A percentile compares a stretch with the other conserved stretches of the same genome.
These are phyloP conservation scores for Cettia cetti DNA, from an alignment of 2,113 vertebrate genomes.

Conservation along the genomic window DNA sequence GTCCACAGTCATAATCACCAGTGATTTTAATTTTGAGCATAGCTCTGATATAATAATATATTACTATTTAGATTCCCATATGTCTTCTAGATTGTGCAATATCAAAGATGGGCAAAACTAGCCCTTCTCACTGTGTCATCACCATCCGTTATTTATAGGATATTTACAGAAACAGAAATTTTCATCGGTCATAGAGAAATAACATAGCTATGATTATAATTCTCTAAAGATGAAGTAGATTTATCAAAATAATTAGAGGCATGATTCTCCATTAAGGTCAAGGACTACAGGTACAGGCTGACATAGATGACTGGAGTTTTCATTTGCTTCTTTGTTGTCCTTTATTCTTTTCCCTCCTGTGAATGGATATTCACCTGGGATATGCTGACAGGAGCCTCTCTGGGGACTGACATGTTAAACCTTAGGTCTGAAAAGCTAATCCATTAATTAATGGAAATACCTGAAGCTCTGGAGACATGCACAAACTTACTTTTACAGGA, in stretches of 20 bases:
- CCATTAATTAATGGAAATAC: not conserved
- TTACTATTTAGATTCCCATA: slow-evolving; percentile 39
- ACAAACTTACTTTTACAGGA: not conserved
- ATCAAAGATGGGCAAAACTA: slow-evolving; percentile 57
- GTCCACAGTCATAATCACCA: not conserved
- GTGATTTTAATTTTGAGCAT: slow-evolving; percentile 46
- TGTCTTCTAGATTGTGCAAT: slow-evolving; percentile 20
- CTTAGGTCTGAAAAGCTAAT: slow-evolving; percentile 30
- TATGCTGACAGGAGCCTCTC: not conserved
- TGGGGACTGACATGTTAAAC: not conserved
- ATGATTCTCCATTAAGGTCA: slow-evolving; percentile 57
- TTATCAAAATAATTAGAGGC: slow-evolving; percentile 68
- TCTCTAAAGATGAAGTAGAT: slow-evolving; percentile 62
- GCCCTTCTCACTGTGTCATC: slow-evolving; percentile 10
- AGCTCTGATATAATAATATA: slow-evolving; percentile 18
- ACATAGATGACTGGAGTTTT: slow-evolving; percentile 49
- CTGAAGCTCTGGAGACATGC: not conserved
- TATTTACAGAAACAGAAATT: slow-evolving; percentile 64
- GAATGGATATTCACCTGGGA: not conserved
- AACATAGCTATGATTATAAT: slow-evolving; percentile 66
- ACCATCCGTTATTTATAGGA: slow-evolving; percentile 32
- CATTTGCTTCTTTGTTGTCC: not conserved
- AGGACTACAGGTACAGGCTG: slow-evolving; percentile 11
- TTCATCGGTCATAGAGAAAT: slow-evolving; percentile 37
- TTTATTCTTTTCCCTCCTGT: not conserved